Percentiles rank a stretch among this genome's conserved stretches.
Conservation (phyloP, 2,888 invertebrate genomes). For the Cinara cedri region DNA sequence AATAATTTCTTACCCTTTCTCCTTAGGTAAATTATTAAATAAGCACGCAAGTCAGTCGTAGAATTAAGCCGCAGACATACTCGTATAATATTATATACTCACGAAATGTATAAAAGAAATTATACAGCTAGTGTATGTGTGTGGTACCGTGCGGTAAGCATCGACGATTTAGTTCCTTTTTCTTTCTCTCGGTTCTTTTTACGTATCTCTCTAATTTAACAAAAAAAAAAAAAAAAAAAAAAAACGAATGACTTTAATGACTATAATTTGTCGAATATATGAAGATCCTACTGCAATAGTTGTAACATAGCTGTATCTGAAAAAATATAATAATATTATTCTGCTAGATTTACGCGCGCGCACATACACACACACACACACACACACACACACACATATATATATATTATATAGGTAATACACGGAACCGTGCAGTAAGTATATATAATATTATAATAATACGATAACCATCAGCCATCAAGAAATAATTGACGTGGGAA, state of each 20-base stretch:
- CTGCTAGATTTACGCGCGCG: not conserved
- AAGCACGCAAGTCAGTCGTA: too few species aligned
- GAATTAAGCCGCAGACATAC: not conserved
- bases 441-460: not conserved
- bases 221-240: not conserved
- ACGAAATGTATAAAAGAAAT: constrained; percentile 9
- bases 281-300: not conserved
- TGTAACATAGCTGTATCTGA: not conserved
- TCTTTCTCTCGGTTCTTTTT: not conserved
- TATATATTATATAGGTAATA: not conserved
- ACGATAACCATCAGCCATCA: constrained; percentile 1
- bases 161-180: too few species aligned
- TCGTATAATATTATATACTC: too few species aligned
- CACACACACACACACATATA: not conserved
- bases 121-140: too few species aligned
- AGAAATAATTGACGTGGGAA: constrained; percentile 52
- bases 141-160: too few species aligned
- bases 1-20: too few species aligned
- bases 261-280: constrained; percentile 44
- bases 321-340: not conserved
- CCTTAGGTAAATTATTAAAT: too few species aligned
- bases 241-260: constrained; percentile 27
- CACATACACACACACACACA: not conserved
- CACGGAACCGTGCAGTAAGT: not conserved
- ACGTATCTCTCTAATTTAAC: constrained; percentile 1